Percentiles rank a stretch among this genome's conserved stretches.
These are phyloP conservation scores for Gasterosteus nipponicus DNA, from an alignment of 2,113 vertebrate species.

Conservation along the genomic window DNA sequence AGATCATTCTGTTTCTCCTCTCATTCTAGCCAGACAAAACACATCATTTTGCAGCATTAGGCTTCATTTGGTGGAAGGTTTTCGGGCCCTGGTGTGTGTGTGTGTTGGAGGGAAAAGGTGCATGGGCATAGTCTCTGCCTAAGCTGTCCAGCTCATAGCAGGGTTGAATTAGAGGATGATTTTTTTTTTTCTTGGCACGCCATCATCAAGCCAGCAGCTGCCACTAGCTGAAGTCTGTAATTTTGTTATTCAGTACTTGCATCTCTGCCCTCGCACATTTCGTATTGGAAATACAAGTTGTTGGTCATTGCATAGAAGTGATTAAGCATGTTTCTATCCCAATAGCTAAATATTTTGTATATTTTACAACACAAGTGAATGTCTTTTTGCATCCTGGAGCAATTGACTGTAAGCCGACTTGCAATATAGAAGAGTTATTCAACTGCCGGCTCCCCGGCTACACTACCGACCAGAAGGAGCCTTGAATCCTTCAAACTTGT, in stretches of 20 bases:
- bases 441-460: neutral
- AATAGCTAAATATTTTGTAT: neutral
- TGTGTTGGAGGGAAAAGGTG: neutral
- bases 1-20: neutral
- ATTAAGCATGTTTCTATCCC: neutral
- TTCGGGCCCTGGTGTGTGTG: neutral
- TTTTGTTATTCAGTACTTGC: neutral
- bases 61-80: neutral
- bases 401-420: neutral
- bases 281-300: neutral
- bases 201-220: constrained; percentile 1
- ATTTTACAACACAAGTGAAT: neutral
- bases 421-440: neutral
- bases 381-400: neutral
- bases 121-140: constrained; percentile 5
- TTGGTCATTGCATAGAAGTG: neutral
- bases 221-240: neutral
- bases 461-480: neutral
- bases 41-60: neutral
- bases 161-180: constrained; percentile 28
- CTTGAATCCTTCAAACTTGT: neutral
- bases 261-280: constrained; percentile 16
- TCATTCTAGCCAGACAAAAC: constrained; percentile 1
- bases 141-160: constrained; percentile 22
- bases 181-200: constrained; percentile 30